Evolutionary conservation across 1,140 invertebrate species (phyloP), one percentile per base, ranked within the genome.

Genomic region (Calycopis cecrops): DNA sequence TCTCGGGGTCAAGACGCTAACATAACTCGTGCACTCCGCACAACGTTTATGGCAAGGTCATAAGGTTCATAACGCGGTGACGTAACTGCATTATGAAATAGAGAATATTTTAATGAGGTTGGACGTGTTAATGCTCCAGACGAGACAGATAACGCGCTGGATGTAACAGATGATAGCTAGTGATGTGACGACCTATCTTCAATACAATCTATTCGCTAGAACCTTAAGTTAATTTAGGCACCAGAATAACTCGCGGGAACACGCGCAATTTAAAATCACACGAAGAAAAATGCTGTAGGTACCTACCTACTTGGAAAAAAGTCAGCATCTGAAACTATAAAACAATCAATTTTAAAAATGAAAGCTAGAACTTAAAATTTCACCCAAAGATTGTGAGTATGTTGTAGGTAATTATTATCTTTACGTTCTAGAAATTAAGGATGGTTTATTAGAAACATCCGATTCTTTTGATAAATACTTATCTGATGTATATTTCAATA

Each of bases 61-160:
- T 59, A 63, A 34, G 33, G 50, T 48, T 49, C 10, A 44, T 35
- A 40, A 10, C 56, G 14, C 49, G 14, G 7, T 59, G 50, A 9
- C 44, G 17, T 7, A 17, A 48, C 7, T 33, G 47, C 21, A 52
- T 44, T 37, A 52, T 57, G 58, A 28, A 33, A 58, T 55, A 52
- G 62, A 60, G 57, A 56, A 59, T 67, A 70, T 76, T 76, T 69
- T 81, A 81, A 80, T 80, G 73, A 79, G 76, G 62, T 67, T 69
- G 69, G 72, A 76, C 73, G 73, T 80, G 76, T 81, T 79, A 77
- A 81, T 81, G 74, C 65, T 72, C 67, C 52, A 71, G 68, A 66
- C 67, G 73, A 67, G 68, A 69, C 66, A 69, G 77, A 80, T 80
- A 80, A 75, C 69, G 65, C 58, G 59, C 62, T 74, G 61, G 64